A percentile compares a stretch with the other conserved stretches of the same genome.
phyloP scores from a whole-genome alignment of 2,113 vertebrate genomes.

The Phylloscopus trochiloides region DNA sequence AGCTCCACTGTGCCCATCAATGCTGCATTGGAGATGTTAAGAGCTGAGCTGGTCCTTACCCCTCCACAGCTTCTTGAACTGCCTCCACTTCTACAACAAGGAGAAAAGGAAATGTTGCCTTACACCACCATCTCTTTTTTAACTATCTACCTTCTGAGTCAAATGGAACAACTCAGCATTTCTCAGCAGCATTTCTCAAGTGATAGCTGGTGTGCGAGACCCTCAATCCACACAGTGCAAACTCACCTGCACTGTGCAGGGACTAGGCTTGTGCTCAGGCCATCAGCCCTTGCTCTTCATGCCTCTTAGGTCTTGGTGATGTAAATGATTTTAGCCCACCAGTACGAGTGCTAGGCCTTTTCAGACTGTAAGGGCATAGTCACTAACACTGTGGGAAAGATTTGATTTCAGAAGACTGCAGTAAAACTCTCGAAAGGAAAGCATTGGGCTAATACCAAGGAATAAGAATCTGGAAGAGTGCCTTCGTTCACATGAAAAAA shows the following conservation, averaged over 20 bases:
- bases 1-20: not conserved
- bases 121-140: not conserved
- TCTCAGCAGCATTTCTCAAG: not conserved
- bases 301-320: not conserved
- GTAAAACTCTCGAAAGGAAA: not conserved
- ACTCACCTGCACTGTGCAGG: fast-evolving
- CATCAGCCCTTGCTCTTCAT: not conserved
- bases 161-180: not conserved
- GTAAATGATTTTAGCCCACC: not conserved
- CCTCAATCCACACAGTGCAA: not conserved
- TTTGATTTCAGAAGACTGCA: not conserved
- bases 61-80: not conserved
- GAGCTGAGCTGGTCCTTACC: not conserved
- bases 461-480: not conserved
- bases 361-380: not conserved
- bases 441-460: not conserved
- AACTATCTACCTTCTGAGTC: not conserved
- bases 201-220: not conserved
- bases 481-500: not conserved
- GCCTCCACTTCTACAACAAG: not conserved
- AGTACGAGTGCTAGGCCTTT: not conserved
- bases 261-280: not conserved
- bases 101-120: not conserved
- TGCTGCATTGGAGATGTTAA: not conserved
- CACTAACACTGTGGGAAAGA: not conserved